Percentiles rank a stretch among this genome's conserved stretches.
These are phyloP conservation scores for Onychomys torridus DNA, from an alignment of 2,797 vertebrate genomes.

Conservation along the genomic window DNA sequence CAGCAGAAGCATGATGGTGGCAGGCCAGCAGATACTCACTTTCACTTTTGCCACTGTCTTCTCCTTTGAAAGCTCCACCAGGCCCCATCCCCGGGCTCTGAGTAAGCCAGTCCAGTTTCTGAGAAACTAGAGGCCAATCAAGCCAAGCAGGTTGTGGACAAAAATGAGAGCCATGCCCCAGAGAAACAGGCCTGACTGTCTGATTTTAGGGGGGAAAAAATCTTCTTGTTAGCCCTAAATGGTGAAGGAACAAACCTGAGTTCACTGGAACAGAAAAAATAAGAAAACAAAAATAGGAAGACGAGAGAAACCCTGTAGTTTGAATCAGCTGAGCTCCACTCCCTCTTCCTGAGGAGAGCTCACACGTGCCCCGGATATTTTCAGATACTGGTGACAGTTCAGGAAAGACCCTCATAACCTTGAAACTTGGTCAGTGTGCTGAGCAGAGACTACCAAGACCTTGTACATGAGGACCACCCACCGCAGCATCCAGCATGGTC, in stretches of 20 bases:
- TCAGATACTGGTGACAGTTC: not conserved
- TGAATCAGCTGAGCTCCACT: not conserved
- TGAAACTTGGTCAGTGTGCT: not conserved
- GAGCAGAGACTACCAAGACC: constrained; percentile 7
- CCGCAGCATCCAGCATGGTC: not conserved
- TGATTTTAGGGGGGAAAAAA: not conserved
- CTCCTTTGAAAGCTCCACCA: not conserved
- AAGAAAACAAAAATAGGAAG: not conserved
- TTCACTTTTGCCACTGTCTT: not conserved
- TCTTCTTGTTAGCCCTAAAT: not conserved
- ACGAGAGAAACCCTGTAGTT: accelerated
- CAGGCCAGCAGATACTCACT: not conserved
- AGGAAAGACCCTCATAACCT: not conserved
- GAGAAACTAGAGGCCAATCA: no score
- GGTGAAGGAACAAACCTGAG: not conserved
- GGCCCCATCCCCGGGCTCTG: accelerated
- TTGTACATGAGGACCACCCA: not conserved
- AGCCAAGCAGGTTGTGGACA: not conserved
- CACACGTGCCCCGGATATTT: constrained; percentile 8
- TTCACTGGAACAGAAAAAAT: not conserved
- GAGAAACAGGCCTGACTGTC: not conserved
- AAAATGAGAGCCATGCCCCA: not conserved
- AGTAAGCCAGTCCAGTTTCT: not conserved
- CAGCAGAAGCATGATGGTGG: accelerated
- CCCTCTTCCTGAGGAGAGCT: not conserved